Evolutionary conservation across 2,797 vertebrate species (phyloP), one percentile per base, ranked within the genome.

Genomic region (Lithobates pipiens): DNA sequence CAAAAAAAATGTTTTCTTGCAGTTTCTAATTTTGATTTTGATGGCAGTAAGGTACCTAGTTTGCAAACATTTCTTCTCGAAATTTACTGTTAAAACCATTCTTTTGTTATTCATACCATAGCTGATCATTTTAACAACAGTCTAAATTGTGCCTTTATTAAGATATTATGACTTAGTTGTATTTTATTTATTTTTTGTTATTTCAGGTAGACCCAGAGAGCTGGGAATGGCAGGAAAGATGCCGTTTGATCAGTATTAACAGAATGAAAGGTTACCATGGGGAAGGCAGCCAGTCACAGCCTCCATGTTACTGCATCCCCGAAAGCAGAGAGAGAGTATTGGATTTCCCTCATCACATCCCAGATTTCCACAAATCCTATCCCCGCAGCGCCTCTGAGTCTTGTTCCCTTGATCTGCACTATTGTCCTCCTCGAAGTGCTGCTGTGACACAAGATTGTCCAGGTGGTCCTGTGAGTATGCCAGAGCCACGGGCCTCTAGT

Each of bases 181-280:
- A 11, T 27, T 7, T 36, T 54, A 57, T 32, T 75, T 13, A 25
- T 57, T 72, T 32, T 75, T 13, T 77, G 34, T 54, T 72, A 27
- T 83, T 34, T 39, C 50, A 87, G 85, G 81, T 87, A 80, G 77
- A 79, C 85, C 85, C 76, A 87, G 69, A 69, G 39, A 75, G 32
- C 76, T 87, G 85, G 85, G 85, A 83, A 72, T 63, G 76, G 85
- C 76, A 39, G n/a, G 68, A 78, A 83, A 83, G 70, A 87, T 87
- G 85, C 70, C 70, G 57, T 80, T 70, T 50, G 13, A 83, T 84
- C 89, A 88, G 91, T 90, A 88, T 91, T 90, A 95, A 96, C 93
- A 95, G 91, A 90, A 94, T 96, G 94, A 97, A 96, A 96, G 95
- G 96, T 91, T 98, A 98, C 93, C 97, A 99, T 96, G 97, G 97